phyloP scores from a whole-genome alignment of 2,113 vertebrate species.

The Microcebus jonahi region DNA sequence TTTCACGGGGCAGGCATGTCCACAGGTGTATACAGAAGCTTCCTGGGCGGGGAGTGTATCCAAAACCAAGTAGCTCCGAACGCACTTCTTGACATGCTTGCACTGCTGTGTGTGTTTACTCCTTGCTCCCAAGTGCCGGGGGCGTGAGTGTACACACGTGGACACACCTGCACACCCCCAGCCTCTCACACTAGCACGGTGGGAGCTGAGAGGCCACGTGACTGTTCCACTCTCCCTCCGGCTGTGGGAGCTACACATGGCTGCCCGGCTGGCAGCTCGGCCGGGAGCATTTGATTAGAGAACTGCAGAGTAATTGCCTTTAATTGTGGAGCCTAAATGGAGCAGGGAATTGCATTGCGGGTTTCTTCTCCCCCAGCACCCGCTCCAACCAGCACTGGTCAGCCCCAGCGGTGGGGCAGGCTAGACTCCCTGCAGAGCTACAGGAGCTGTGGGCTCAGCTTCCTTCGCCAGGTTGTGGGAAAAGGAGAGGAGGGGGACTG shows the following conservation, averaged over 20 bases:
- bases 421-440: background rate
- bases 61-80: background rate
- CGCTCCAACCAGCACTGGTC: background rate
- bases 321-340: conserved; percentile 77
- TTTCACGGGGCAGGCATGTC: fast-evolving
- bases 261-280: conserved; percentile 73
- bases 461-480: background rate
- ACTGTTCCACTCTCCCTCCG: conserved; percentile 20
- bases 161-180: background rate
- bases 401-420: background rate
- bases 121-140: background rate
- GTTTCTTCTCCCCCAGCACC: conserved; percentile 39
- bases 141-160: fast-evolving
- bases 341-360: conserved; percentile 75
- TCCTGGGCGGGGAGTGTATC: background rate
- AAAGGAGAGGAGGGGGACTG: background rate
- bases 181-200: fast-evolving
- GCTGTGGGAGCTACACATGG: conserved; percentile 65
- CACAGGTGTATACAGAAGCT: background rate
- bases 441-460: background rate
- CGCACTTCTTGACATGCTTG: too few species aligned
- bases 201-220: background rate
- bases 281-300: conserved; percentile 78
- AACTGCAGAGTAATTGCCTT: conserved; percentile 78
- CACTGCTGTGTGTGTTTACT: background rate